These are phyloP conservation scores for Aix galericulata DNA, from an alignment of 2,113 vertebrate species.

Conservation along the genomic window DNA sequence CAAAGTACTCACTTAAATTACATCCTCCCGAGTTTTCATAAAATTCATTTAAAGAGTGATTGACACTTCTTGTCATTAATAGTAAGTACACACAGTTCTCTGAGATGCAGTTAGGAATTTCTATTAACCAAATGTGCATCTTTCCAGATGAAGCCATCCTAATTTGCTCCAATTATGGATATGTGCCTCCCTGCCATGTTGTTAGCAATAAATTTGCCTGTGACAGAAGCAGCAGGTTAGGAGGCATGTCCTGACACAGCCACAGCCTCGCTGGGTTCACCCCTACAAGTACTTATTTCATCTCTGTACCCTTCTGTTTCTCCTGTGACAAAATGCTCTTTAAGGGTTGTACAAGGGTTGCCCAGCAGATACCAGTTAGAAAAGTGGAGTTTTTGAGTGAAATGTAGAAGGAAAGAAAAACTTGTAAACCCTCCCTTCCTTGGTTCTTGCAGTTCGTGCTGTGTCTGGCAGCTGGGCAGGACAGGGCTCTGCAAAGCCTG, in stretches of 20 bases:
- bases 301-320: not conserved
- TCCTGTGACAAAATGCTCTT: not conserved
- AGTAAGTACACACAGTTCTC: not conserved
- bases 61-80: not conserved
- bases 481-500: not conserved
- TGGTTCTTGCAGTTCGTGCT: not conserved
- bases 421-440: not conserved
- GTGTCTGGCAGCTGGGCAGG: not conserved
- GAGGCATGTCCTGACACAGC: not conserved
- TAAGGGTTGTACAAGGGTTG: not conserved
- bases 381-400: not conserved
- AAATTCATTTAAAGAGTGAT: not conserved
- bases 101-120: not conserved
- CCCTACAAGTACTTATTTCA: not conserved
- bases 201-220: not conserved
- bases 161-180: rapidly evolving
- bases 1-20: not conserved
- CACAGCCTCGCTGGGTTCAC: not conserved
- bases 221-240: not conserved
- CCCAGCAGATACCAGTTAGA: not conserved
- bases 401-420: not conserved
- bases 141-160: not conserved
- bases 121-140: not conserved
- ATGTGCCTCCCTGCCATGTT: not conserved
- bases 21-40: not conserved